phyloP scores from a whole-genome alignment of 2,113 vertebrate species.

The Rhinogobius similis region DNA sequence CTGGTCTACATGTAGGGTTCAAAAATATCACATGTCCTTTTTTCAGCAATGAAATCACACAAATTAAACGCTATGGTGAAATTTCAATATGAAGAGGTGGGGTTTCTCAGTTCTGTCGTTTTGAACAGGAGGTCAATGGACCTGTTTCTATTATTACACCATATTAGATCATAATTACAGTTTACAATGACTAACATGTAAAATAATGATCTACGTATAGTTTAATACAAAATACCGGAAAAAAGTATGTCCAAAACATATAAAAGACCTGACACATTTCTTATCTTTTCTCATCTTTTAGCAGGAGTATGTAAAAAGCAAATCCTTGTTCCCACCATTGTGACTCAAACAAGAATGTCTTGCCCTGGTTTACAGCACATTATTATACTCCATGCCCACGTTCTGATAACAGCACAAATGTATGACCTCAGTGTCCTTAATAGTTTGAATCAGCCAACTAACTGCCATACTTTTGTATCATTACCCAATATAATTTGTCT shows the following conservation, averaged over 20 bases:
- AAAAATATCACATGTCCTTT: no score
- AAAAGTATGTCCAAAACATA: background rate
- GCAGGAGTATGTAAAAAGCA: background rate
- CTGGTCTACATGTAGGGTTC: no score
- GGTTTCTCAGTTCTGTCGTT: no score
- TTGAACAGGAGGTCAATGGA: no score
- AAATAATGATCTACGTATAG: no score
- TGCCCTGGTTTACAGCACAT: background rate
- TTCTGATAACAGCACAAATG: constrained; percentile 10
- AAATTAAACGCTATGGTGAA: no score
- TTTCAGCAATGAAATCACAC: no score
- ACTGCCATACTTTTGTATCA: constrained; percentile 4
- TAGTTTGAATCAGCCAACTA: background rate
- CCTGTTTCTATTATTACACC: no score
- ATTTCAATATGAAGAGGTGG: no score
- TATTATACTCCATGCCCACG: background rate
- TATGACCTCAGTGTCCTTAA: constrained; percentile 7
- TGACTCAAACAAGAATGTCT: constrained; percentile 5
- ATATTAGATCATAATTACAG: no score
- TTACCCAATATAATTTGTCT: constrained; percentile 6
- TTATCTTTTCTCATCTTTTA: background rate
- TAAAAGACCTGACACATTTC: background rate
- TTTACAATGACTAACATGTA: no score
- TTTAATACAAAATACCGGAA: no score
- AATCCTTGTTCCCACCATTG: constrained; percentile 10